Base-by-base conservation (phyloP, 2,888 invertebrate genomes). In the Ischnus inquisitorius region DNA sequence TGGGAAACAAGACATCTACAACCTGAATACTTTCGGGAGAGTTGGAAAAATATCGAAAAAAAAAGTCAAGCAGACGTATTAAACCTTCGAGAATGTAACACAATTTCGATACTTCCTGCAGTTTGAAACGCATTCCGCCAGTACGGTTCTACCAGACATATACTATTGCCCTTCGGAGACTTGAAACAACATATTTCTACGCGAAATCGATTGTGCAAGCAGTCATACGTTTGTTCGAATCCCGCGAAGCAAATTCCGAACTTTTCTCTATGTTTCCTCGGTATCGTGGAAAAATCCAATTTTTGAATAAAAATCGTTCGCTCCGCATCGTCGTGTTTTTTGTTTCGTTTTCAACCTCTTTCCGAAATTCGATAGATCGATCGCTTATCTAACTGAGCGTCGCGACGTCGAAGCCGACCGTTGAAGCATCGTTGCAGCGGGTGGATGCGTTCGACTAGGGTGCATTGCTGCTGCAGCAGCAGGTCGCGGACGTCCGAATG, bases 401-500 rank as follows among this genome's bases (percentile, higher is more conserved):
- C 80, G 83, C 72, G 77, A 80, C 77, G 76, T 71, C 51, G 76
- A 67, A 79, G 43, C 74, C 60, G 25, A 19, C 68, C 71, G 75
- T 62, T 28, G 57, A 65, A 69, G 65, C 62, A 75, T 74, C 74
- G 79, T 64, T 28, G 68, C 41, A 12, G 65, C 65, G 22, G 43
- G 60, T 46, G 62, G 41, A 72, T 60, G 60, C 72, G 62, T 48
- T 46, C 5, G 28, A 51, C 64, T 64, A 64, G 75, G 75, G 75
- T 75, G 75, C 75, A 75, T 22, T 74, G 69, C 71, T 28, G 67
- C 60, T 68, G 85, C 80, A 79, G 64, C 80, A 79, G 64, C 81
- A 67, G 69, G 68, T 80, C 75, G 79, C 82, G 83, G 79, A 85
- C 87, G 83, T 85, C 84, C 89, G 84, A 88, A 86, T 88, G 88